Evolutionary conservation across 2,113 vertebrate species (phyloP).

Genomic region (Orcinus orca): DNA sequence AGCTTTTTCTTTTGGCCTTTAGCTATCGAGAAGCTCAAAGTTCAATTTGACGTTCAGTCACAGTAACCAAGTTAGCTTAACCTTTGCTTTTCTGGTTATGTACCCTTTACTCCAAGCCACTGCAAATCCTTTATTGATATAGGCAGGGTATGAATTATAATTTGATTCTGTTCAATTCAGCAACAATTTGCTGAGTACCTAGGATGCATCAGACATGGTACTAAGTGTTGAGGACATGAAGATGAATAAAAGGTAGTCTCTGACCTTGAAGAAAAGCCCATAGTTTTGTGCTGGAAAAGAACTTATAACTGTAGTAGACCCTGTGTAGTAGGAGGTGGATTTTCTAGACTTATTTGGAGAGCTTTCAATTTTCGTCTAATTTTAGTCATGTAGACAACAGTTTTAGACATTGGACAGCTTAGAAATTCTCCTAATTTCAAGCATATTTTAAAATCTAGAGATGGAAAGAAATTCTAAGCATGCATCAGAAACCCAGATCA

Average conservation of each 20-base stretch:
- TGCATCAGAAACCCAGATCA: background rate
- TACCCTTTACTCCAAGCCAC: background rate
- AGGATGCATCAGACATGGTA: background rate
- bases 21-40: background rate
- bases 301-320: background rate
- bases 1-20: background rate
- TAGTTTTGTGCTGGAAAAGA: background rate
- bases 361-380: background rate
- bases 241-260: background rate
- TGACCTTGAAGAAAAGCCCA: background rate
- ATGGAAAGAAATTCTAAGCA: background rate
- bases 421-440: slow-evolving; percentile 45
- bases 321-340: background rate
- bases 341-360: slow-evolving; percentile 27
- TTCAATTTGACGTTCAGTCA: background rate
- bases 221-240: background rate
- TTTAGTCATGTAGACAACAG: background rate
- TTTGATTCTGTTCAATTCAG: slow-evolving; percentile 1
- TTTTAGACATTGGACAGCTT: background rate
- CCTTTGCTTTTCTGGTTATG: background rate
- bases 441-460: slow-evolving; percentile 18
- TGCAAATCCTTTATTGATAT: background rate
- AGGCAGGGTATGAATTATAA: background rate
- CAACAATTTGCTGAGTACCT: background rate
- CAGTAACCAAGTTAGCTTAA: background rate